Percentiles rank a stretch among this genome's conserved stretches.
These are phyloP conservation scores for Lucilia sericata DNA, from an alignment of 1,140 invertebrate genomes.

Conservation along the genomic window DNA sequence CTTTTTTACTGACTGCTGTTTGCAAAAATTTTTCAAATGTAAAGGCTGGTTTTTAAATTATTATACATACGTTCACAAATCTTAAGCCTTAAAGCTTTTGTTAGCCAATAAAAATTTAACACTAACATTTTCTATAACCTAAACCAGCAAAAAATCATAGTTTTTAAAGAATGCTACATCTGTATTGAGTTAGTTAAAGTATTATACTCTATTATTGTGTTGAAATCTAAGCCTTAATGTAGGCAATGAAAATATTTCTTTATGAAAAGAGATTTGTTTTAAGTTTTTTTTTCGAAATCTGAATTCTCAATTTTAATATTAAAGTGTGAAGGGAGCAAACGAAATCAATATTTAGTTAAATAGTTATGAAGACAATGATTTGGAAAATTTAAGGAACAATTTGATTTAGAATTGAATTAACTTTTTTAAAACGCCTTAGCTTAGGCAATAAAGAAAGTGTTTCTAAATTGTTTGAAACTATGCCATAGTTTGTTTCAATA, in stretches of 20 bases:
- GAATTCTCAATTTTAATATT: no score
- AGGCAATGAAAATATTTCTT: background rate
- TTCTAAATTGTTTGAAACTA: no score
- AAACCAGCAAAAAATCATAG: background rate
- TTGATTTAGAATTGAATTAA: no score
- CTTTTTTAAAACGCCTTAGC: no score
- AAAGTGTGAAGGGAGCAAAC: no score
- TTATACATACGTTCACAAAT: background rate
- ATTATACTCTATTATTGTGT: background rate
- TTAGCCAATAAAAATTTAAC: background rate
- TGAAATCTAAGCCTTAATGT: background rate
- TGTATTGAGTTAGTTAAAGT: background rate
- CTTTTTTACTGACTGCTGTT: background rate
- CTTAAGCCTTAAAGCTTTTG: slow-evolving; percentile 14
- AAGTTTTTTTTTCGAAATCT: background rate
- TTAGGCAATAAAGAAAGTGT: no score
- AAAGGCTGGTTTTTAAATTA: background rate
- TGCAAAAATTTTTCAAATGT: background rate
- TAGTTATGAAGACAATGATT: no score
- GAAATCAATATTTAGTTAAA: no score
- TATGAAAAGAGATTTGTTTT: background rate
- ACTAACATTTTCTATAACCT: background rate
- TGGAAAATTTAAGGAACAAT: no score
- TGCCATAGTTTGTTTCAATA: no score
- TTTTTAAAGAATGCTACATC: background rate